A percentile compares a stretch with the other conserved stretches of the same genome.
Conservation (phyloP, 1,140 invertebrate genomes). For the Rhagoletis pomonella region DNA sequence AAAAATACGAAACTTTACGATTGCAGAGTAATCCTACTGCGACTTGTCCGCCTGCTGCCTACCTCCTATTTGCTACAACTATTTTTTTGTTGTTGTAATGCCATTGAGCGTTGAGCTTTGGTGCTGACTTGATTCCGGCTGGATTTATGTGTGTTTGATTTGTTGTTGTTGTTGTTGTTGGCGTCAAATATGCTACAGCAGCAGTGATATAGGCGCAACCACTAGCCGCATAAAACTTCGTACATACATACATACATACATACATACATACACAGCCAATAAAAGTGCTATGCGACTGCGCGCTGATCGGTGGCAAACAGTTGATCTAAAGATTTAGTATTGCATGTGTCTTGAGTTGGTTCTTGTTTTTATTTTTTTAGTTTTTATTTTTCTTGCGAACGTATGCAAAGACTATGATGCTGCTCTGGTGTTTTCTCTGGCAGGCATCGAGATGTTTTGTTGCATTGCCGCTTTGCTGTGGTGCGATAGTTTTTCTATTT, state of each 20-base stretch:
- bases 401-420: conserved; percentile 24
- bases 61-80: background rate
- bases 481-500: conserved; percentile 23
- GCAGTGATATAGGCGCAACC: background rate
- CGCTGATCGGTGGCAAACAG: conserved; percentile 41
- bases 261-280: background rate
- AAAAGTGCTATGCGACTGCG: conserved; percentile 8
- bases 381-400: background rate
- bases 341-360: conserved; percentile 2
- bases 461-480: background rate
- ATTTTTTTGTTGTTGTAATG: background rate
- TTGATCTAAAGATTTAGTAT: conserved; percentile 42
- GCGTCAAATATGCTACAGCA: conserved; percentile 30
- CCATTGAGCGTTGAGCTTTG: conserved; percentile 23
- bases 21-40: background rate
- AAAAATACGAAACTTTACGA: background rate
- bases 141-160: background rate
- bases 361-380: background rate
- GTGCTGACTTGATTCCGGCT: conserved; percentile 32
- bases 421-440: background rate
- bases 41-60: background rate
- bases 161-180: conserved; percentile 35
- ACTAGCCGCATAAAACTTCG: background rate
- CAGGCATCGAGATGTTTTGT: background rate
- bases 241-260: no score